These are phyloP conservation scores for Agriotes lineatus DNA, from an alignment of 2,888 invertebrate genomes.

Conservation along the genomic window DNA sequence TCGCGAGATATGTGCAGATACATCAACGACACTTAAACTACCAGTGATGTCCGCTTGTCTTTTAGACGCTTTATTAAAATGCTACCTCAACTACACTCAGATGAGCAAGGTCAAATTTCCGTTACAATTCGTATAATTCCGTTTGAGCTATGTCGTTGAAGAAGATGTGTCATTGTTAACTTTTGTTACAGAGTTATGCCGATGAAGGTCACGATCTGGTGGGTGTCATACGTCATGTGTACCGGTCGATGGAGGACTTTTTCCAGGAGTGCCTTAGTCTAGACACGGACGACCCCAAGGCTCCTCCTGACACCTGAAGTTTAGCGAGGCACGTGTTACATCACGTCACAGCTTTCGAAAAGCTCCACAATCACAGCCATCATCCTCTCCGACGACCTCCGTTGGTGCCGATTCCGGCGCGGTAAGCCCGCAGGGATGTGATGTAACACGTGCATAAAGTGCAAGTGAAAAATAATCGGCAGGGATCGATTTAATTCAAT, in stretches of 20 bases:
- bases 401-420: slow-evolving; percentile 51
- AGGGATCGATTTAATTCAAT: slow-evolving; percentile 46
- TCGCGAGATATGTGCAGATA: too few species aligned
- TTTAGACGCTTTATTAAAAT: too few species aligned
- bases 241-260: slow-evolving; percentile 94
- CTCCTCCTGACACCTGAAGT: slow-evolving; percentile 69
- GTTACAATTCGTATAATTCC: too few species aligned
- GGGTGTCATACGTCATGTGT: slow-evolving; percentile 91
- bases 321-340: slow-evolving; percentile 42
- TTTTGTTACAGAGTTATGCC: slow-evolving; percentile 88
- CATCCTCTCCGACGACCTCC: slow-evolving; percentile 44
- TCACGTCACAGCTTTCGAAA: slow-evolving; percentile 45
- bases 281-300: slow-evolving; percentile 81
- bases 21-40: too few species aligned
- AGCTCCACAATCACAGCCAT: slow-evolving; percentile 45
- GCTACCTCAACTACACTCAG: too few species aligned
- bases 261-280: slow-evolving; percentile 91
- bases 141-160: too few species aligned
- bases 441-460: slow-evolving; percentile 39
- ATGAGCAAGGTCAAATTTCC: too few species aligned
- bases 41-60: too few species aligned
- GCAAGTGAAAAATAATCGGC: slow-evolving; percentile 44
- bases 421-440: slow-evolving; percentile 50
- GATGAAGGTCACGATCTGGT: slow-evolving; percentile 88
- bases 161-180: too few species aligned